phyloP scores from a whole-genome alignment of 2,113 vertebrate species.

The Tonatia bakeri region DNA sequence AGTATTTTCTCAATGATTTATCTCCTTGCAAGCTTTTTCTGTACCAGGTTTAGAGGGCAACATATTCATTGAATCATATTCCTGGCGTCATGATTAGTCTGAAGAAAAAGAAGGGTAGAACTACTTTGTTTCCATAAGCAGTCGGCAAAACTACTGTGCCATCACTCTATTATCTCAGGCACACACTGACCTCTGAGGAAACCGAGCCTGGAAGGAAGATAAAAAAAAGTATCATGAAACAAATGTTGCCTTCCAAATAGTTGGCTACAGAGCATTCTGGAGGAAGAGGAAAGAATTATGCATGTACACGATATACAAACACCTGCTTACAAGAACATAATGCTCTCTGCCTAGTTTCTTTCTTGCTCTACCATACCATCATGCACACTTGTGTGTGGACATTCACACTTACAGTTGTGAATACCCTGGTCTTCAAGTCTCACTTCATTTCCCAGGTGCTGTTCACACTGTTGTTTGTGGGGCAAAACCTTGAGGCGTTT shows the following conservation, averaged over 20 bases:
- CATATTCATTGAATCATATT: neutral
- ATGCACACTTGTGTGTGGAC: neutral
- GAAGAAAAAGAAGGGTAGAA: neutral
- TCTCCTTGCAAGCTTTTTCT: neutral
- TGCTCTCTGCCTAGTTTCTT: neutral
- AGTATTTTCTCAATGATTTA: neutral
- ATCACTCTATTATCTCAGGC: neutral
- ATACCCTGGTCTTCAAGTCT: neutral
- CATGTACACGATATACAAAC: too few relatives aligned
- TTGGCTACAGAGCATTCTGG: neutral
- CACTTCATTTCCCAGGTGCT: neutral
- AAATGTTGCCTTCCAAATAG: neutral
- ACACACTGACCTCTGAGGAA: neutral
- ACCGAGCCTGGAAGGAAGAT: neutral
- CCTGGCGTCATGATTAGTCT: neutral
- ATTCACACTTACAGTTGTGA: neutral
- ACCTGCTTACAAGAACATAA: fast-evolving
- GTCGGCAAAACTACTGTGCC: neutral
- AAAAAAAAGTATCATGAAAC: neutral
- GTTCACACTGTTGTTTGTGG: neutral
- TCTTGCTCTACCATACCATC: neutral
- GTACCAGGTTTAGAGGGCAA: neutral
- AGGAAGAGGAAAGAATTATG: neutral
- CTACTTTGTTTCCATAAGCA: neutral
- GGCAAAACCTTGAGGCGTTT: neutral